These are phyloP conservation scores for Achatina immaculata DNA, from an alignment of 1,140 invertebrate species.

Conservation along the genomic window DNA sequence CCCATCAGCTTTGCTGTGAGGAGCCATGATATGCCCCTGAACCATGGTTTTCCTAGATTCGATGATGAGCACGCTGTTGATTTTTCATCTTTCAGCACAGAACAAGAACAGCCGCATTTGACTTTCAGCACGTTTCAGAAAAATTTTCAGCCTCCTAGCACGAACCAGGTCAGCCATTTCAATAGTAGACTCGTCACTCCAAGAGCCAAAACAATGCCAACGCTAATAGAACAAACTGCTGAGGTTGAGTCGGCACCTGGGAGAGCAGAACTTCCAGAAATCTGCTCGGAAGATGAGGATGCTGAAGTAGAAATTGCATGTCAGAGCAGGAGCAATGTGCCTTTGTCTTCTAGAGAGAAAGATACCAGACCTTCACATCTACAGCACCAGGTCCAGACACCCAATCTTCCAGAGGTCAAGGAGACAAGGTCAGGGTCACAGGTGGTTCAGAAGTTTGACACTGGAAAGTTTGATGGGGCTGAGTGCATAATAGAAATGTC, in stretches of 20 bases:
- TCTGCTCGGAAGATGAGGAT: slow-evolving; percentile 87
- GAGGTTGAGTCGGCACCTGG: slow-evolving; percentile 20
- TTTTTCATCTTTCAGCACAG: slow-evolving; percentile 9
- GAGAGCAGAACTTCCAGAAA: slow-evolving; percentile 67
- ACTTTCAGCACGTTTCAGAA: slow-evolving; percentile 38
- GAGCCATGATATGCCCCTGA: slow-evolving; percentile 14
- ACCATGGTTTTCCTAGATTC: background rate
- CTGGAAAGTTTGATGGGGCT: no score
- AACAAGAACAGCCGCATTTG: slow-evolving; percentile 16
- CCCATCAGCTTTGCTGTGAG: slow-evolving; percentile 29
- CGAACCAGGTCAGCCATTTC: background rate
- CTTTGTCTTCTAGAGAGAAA: background rate
- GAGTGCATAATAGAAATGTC: background rate
- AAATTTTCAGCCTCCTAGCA: slow-evolving; percentile 7
- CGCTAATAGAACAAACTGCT: background rate
- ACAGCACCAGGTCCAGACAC: background rate
- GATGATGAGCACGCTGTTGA: slow-evolving; percentile 11
- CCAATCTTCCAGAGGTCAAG: background rate
- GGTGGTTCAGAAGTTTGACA: background rate
- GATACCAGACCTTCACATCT: background rate
- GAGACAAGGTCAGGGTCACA: background rate
- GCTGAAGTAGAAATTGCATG: slow-evolving; percentile 80
- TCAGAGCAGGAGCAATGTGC: slow-evolving; percentile 69
- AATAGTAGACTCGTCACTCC: background rate
- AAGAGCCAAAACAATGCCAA: slow-evolving; percentile 23